Conservation (phyloP, 2,113 vertebrate genomes). For the Austrofundulus limnaeus region DNA sequence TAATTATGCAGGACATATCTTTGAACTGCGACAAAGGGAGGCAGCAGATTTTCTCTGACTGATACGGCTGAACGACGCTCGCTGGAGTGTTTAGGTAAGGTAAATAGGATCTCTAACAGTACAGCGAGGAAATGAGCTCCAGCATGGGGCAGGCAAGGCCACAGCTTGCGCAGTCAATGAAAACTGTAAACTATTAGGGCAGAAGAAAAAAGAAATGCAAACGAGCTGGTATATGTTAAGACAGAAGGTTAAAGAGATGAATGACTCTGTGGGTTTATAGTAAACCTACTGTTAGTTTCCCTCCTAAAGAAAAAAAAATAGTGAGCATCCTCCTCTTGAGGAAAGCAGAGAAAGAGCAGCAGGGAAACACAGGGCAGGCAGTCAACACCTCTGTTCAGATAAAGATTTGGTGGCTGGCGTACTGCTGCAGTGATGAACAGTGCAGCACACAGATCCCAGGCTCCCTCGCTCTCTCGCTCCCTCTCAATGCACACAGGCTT, state of each 20-base stretch:
- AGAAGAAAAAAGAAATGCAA: conserved; percentile 11
- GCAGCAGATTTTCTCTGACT: conserved; percentile 31
- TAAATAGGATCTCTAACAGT: conserved; percentile 23
- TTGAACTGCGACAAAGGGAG: conserved; percentile 68
- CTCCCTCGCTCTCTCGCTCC: conserved; percentile 56
- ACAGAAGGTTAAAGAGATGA: conserved; percentile 11
- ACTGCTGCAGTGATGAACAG: conserved; percentile 81
- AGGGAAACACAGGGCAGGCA: conserved; percentile 51
- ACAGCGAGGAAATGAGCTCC: conserved; percentile 16
- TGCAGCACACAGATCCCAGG: conserved; percentile 71
- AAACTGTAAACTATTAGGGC: conserved; percentile 42
- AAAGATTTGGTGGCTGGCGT: conserved; percentile 68
- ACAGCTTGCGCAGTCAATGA: conserved; percentile 37
- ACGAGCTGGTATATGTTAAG: conserved; percentile 12
- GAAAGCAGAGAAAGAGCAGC: conserved; percentile 48
- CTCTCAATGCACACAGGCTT: conserved; percentile 60
- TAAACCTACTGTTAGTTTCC: conserved; percentile 53
- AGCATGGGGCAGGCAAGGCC: conserved; percentile 26
- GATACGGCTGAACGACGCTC: conserved; percentile 32
- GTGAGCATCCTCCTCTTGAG: conserved; percentile 60
- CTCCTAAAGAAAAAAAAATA: conserved; percentile 51
- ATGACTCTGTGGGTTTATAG: conserved; percentile 40
- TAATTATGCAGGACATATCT: conserved; percentile 54
- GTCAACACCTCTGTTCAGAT: conserved; percentile 63
- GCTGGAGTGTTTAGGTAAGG: conserved; percentile 19